Base-by-base conservation (phyloP, 2,797 vertebrate genomes). In the Oophaga sylvatica region DNA sequence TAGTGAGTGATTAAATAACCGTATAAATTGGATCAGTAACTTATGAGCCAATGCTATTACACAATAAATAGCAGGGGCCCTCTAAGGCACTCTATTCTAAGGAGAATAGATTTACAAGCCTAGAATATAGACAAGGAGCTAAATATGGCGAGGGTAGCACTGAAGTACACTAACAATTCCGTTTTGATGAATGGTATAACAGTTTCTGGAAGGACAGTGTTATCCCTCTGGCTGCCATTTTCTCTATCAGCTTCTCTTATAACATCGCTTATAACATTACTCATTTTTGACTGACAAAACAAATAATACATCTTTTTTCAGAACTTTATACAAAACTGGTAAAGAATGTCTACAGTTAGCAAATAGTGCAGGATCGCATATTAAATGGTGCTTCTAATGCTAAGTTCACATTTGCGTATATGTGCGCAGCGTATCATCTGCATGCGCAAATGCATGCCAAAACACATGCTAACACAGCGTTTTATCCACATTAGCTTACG, bases 161-260 rank as follows among this genome's bases (percentile, higher is more conserved):
- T 26, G 48, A 77, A 77, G 56, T 77, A 77, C 75, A 56, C n/a
- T 26, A 77, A 56, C 75, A 77, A 77, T 77, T 77, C 45, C 22
- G 22, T 53, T 56, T 77, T 77, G 75, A 77, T 77, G 75, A 56
- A 77, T 77, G 53, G 48, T 77, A 48, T 77, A 75, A 73, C 8
- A 22, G 71, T 75, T 48, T 48, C 48, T 48, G 10, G 4, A 48
- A 16, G 48, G 71, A 75, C 31, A n/a, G 3, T 10, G 48, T 56
- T 77, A 77, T 77, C 75, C 5, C 20, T 26, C n/a, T 2, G n/a
- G 48, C 6, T 77, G 48, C 48, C 45, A 26, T 77, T 26, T 56
- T 56, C 22, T 26, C 22, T n/a, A 56, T 56, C 71, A 45, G 35
- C 1, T 75, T 75, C 31, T 17, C 41, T 75, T 75, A 19, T 75